These are phyloP conservation scores for Brevipalpus yothersi DNA, from an alignment of 1,140 invertebrate genomes.

Conservation along the genomic window DNA sequence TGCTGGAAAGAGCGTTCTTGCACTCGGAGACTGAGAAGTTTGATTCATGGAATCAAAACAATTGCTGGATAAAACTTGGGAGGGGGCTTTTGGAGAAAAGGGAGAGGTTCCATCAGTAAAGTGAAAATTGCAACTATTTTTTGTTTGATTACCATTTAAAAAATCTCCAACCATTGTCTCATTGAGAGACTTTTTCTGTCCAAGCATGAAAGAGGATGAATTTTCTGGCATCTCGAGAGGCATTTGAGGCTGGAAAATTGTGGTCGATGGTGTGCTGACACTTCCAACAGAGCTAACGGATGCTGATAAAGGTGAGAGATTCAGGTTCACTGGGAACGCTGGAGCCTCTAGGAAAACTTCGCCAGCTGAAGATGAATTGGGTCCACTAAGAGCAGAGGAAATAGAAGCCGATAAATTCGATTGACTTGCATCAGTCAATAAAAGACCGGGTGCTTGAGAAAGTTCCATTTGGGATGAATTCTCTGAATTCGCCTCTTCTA, in stretches of 20 bases:
- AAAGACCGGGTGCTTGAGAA: not conserved
- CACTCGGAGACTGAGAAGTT: not conserved
- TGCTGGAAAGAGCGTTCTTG: not conserved
- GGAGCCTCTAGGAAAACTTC: conserved; percentile 10
- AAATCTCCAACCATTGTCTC: not conserved
- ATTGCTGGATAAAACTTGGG: not conserved
- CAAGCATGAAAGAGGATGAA: not conserved
- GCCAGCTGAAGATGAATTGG: conserved; percentile 8
- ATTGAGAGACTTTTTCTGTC: not conserved
- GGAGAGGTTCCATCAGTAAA: no score
- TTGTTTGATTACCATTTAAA: not conserved
- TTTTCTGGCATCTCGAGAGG: not conserved
- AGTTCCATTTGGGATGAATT: not conserved
- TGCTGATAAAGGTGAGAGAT: conserved; percentile 3
- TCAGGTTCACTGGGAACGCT: conserved; percentile 11
- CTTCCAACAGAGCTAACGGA: conserved; percentile 3
- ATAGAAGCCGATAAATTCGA: not conserved
- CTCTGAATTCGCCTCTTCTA: not conserved
- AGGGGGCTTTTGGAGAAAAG: not conserved
- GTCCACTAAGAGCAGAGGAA: conserved; percentile 13
- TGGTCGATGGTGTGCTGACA: conserved; percentile 1
- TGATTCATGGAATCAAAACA: not conserved
- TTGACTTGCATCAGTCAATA: not conserved
- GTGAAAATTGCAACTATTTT: no score
- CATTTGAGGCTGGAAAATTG: not conserved